phyloP scores from a whole-genome alignment of 2,797 vertebrate species.

The Menidia menidia region DNA sequence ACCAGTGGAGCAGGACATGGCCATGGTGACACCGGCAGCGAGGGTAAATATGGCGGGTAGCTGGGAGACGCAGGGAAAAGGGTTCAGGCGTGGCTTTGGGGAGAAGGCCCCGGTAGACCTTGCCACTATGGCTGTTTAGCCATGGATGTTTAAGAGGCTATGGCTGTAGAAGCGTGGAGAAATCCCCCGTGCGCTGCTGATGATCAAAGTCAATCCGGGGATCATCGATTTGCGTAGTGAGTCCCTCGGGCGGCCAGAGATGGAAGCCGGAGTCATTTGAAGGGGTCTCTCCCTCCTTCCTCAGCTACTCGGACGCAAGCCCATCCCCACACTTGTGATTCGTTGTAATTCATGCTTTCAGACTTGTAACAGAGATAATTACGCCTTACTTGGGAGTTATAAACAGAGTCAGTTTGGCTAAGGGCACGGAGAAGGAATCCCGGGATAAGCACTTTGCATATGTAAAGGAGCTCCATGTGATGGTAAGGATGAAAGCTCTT shows the following conservation, averaged over 20 bases:
- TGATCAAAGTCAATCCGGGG: slow-evolving; percentile 77
- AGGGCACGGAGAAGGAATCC: slow-evolving; percentile 14
- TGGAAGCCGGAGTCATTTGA: slow-evolving; percentile 68
- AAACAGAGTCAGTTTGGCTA: slow-evolving; percentile 38
- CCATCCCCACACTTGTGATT: slow-evolving; percentile 58
- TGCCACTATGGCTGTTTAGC: slow-evolving; percentile 56
- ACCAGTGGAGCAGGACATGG: slow-evolving; percentile 23
- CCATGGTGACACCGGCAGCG: slow-evolving; percentile 28
- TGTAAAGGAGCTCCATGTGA: slow-evolving; percentile 11
- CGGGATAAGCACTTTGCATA: slow-evolving; percentile 13
- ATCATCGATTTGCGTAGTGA: slow-evolving; percentile 58
- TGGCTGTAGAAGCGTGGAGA: slow-evolving; percentile 57
- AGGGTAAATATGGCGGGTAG: slow-evolving; percentile 30
- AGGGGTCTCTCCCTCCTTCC: slow-evolving; percentile 59
- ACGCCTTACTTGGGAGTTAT: slow-evolving; percentile 41
- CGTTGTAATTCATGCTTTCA: slow-evolving; percentile 61
- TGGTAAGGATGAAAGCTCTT: neutral
- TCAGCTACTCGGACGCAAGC: slow-evolving; percentile 48
- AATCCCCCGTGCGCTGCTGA: slow-evolving; percentile 44
- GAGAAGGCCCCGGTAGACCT: slow-evolving; percentile 43
- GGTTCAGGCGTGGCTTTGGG: slow-evolving; percentile 27
- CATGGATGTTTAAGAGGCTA: slow-evolving; percentile 56
- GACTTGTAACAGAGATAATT: slow-evolving; percentile 62
- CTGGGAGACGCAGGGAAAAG: slow-evolving; percentile 29
- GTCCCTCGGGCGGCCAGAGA: slow-evolving; percentile 56